A percentile compares a stretch with the other conserved stretches of the same genome.
Evolutionary conservation across 1,140 invertebrate species (phyloP).

Genomic region (Portunus trituberculatus): DNA sequence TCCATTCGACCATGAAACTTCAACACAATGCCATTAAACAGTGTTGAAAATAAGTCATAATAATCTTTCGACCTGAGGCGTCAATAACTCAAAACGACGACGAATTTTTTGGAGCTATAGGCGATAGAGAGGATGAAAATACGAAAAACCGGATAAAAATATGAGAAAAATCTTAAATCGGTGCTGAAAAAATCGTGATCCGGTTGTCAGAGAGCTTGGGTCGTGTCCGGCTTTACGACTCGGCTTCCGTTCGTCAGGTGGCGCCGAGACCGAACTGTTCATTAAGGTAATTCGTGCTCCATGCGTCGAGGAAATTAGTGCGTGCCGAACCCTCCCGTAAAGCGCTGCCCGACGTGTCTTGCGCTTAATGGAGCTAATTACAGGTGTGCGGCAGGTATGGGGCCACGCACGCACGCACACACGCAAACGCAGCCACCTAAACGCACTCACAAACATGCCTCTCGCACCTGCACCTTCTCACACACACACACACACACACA

Average conservation of each 20-base stretch:
- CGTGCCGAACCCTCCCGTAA: constrained; percentile 8
- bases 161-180: too few relatives aligned
- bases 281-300: constrained; percentile 2
- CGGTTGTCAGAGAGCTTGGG: not conserved
- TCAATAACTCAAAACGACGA: too few relatives aligned
- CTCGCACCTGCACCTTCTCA: not conserved
- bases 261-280: not conserved
- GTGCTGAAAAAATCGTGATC: not conserved
- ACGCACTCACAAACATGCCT: not conserved
- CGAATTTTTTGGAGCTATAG: too few relatives aligned
- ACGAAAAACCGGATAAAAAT: too few relatives aligned
- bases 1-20: too few relatives aligned
- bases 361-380: constrained; percentile 1
- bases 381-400: constrained; percentile 6
- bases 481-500: constrained; percentile 6
- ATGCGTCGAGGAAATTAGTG: not conserved
- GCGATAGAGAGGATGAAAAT: too few relatives aligned
- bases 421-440: not conserved
- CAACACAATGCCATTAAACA: too few relatives aligned
- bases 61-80: too few relatives aligned
- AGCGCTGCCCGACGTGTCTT: not conserved
- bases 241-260: not conserved
- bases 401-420: not conserved
- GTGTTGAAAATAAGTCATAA: too few relatives aligned
- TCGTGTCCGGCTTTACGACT: not conserved